Conservation (phyloP, 2,797 vertebrate species). For the Alca torda region DNA sequence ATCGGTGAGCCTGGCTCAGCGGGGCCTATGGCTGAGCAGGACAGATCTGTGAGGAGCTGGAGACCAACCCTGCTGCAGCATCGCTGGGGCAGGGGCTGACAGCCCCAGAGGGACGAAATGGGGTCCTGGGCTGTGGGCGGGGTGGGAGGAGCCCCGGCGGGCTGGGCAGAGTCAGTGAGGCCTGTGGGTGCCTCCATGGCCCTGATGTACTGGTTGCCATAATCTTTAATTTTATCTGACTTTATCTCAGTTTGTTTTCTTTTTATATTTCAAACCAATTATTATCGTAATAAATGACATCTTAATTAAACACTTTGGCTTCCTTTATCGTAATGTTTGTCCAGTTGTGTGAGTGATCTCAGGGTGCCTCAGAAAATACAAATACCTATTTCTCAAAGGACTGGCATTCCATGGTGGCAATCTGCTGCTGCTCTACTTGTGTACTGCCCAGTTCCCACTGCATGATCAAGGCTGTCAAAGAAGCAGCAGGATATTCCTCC, state of each 20-base stretch:
- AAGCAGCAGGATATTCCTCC: background rate
- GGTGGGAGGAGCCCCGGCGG: too few relatives aligned
- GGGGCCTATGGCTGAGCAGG: too few relatives aligned
- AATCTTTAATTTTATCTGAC: background rate
- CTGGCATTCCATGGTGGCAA: background rate
- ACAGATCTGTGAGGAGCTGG: too few relatives aligned
- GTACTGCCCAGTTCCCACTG: background rate
- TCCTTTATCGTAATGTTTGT: background rate
- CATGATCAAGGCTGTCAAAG: background rate
- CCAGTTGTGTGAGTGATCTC: background rate
- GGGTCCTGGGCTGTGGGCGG: too few relatives aligned
- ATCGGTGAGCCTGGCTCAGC: accelerated
- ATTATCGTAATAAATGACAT: background rate
- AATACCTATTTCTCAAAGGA: background rate
- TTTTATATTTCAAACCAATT: background rate
- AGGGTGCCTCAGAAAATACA: background rate
- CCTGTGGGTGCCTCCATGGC: background rate
- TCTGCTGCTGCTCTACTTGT: background rate
- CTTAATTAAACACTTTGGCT: background rate
- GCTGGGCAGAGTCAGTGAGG: too few relatives aligned
- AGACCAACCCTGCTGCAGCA: too few relatives aligned
- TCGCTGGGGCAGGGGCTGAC: too few relatives aligned
- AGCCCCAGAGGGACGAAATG: too few relatives aligned
- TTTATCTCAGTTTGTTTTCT: background rate
- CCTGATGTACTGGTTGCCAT: background rate